Evolutionary conservation across 2,113 vertebrate genomes (phyloP), one percentile per base, ranked within the genome.

Genomic region (Crotalus viridis): DNA sequence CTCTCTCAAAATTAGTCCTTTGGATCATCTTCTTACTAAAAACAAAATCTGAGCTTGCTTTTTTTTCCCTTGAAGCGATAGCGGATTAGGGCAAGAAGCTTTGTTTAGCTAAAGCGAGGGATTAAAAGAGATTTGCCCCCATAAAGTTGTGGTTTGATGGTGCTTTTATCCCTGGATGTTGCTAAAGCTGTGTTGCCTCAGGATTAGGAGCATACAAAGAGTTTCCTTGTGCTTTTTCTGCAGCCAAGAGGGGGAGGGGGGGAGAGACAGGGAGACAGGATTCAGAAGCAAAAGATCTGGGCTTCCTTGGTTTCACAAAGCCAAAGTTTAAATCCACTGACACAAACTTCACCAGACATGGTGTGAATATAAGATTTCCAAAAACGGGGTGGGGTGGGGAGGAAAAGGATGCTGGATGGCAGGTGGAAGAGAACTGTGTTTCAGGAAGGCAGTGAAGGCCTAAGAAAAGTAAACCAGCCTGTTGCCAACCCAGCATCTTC

Each of bases 81-180:
- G 98, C 98, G 98, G 98, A 99, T 99, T 98, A 99, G 98, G 98
- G 98, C 97, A 96, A 98, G 97, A 96, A 97, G 97, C 98, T 99
- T 99, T 99, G 98, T 99, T 99, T 98, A 98, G 98, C 98, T 99
- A 99, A 99, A 99, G 98, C 98, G 98, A 98, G 97, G 98, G 98
- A 99, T 99, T 99, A 99, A 98, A 98, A 98, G 98, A 99, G 98
- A 99, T 99, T 99, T 99, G 98, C 98, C 98, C 98, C 98, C 98
- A 99, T 99, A 99, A 99, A 99, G 98, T 99, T 98, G 98, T 98
- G 98, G 98, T 99, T 99, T 99, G 98, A 99, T 99, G 98, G 98
- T 98, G 98, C 98, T 99, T 99, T 99, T 99, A 99, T 99, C 98
- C 98, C 98, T 98, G 98, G 98, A 98, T 98, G 98, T 98, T 98